Evolutionary conservation across 2,888 invertebrate genomes (phyloP).

Genomic region (Noctua pronuba): DNA sequence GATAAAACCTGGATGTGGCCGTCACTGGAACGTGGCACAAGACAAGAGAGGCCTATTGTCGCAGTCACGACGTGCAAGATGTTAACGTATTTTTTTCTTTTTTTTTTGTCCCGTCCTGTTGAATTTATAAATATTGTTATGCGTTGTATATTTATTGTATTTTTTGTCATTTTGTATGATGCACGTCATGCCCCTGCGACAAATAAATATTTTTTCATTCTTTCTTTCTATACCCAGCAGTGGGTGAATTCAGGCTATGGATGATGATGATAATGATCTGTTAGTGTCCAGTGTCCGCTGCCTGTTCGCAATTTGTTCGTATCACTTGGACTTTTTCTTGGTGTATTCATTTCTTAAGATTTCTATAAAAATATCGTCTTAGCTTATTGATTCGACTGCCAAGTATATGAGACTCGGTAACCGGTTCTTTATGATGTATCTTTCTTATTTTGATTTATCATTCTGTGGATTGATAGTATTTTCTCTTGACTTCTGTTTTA

Average conservation of each 20-base stretch:
- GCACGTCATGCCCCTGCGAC: no score
- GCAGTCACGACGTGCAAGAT: no score
- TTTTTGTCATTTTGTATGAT: no score
- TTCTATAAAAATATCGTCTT: slow-evolving; percentile 5
- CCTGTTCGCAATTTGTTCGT: background rate
- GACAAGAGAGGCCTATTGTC: no score
- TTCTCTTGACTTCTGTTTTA: background rate
- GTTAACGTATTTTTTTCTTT: no score
- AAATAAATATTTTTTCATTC: no score
- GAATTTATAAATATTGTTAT: no score
- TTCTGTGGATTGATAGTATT: background rate
- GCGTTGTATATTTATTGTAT: no score
- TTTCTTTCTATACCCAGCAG: no score
- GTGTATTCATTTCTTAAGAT: slow-evolving; percentile 4
- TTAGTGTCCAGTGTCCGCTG: background rate
- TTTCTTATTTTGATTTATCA: background rate
- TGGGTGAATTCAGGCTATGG: background rate
- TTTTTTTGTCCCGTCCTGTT: no score
- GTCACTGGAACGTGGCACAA: background rate
- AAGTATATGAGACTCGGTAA: background rate
- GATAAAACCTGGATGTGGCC: background rate
- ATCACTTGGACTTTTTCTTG: background rate
- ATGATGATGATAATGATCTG: background rate
- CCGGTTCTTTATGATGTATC: background rate
- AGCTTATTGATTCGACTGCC: background rate